Conservation (phyloP, 2,888 invertebrate species). For the Notodonta ziczac region DNA sequence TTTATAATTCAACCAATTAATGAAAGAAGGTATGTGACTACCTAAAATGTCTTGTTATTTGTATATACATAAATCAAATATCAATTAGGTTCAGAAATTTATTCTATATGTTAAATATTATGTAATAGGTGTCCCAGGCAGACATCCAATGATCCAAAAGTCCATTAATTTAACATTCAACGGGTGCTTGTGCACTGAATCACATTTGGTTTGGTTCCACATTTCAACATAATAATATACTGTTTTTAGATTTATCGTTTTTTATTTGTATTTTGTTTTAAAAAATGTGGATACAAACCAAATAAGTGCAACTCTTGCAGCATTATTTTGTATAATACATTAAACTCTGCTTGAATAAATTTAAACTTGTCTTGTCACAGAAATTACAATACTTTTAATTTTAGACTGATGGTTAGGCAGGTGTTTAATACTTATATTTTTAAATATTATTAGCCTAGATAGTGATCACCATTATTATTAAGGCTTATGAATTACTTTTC, state of each 20-base stretch:
- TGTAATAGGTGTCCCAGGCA: background rate
- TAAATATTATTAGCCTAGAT: conserved; percentile 32
- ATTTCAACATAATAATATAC: no score
- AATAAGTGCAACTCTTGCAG: background rate
- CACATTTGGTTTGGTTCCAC: no score
- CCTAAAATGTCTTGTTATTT: no score
- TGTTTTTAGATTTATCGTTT: no score
- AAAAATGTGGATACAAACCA: no score
- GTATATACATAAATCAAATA: no score
- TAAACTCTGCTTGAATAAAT: background rate
- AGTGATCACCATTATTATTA: conserved; percentile 30
- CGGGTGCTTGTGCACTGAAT: background rate
- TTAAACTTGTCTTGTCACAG: background rate
- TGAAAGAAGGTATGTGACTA: no score
- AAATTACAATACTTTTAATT: background rate
- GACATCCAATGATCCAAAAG: background rate
- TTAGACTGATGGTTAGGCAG: background rate
- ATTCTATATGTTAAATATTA: background rate
- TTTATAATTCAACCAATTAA: no score
- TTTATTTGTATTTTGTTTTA: no score
- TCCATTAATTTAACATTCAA: background rate
- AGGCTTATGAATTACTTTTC: conserved; percentile 85
- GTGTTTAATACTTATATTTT: conserved; percentile 10
- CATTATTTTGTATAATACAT: background rate
- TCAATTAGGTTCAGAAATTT: background rate